Percentiles rank a stretch among this genome's conserved stretches.
These are phyloP conservation scores for Polypedilum vanderplanki DNA, from an alignment of 1,140 invertebrate genomes.

Conservation along the genomic window DNA sequence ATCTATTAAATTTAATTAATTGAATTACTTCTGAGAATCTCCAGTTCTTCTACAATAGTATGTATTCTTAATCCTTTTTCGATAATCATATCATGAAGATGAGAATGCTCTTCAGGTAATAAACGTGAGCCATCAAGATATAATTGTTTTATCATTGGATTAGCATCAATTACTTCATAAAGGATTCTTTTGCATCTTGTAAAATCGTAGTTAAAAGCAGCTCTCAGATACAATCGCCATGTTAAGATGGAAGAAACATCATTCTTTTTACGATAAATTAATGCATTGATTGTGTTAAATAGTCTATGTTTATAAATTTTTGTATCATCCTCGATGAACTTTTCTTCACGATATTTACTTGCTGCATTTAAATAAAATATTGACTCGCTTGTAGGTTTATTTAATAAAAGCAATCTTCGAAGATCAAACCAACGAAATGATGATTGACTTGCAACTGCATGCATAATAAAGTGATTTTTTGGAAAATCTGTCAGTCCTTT, in stretches of 20 bases:
- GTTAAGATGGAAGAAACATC: background rate
- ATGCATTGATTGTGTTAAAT: background rate
- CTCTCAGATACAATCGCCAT: slow-evolving; percentile 11
- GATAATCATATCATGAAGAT: slow-evolving; percentile 61
- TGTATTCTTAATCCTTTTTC: slow-evolving; percentile 64
- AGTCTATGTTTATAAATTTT: background rate
- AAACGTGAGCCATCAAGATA: slow-evolving; percentile 49
- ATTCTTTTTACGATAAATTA: background rate
- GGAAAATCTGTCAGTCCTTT: slow-evolving; percentile 47
- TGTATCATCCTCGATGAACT: background rate
- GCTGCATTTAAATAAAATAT: background rate
- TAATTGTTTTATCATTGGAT: slow-evolving; percentile 34
- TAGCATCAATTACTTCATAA: background rate
- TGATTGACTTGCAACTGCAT: slow-evolving; percentile 33
- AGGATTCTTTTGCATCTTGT: slow-evolving; percentile 5
- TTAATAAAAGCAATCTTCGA: background rate
- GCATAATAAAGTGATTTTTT: slow-evolving; percentile 51
- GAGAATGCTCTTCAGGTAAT: slow-evolving; percentile 48
- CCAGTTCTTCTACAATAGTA: slow-evolving; percentile 61
- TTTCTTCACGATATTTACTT: slow-evolving; percentile 11
- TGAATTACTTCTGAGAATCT: slow-evolving; percentile 47
- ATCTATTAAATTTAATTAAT: background rate
- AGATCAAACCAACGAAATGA: slow-evolving; percentile 2
- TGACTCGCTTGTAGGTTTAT: background rate
- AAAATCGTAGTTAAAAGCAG: slow-evolving; percentile 12